Base-by-base conservation (phyloP, 1,140 invertebrate species). In the Tigriopus japonicus region DNA sequence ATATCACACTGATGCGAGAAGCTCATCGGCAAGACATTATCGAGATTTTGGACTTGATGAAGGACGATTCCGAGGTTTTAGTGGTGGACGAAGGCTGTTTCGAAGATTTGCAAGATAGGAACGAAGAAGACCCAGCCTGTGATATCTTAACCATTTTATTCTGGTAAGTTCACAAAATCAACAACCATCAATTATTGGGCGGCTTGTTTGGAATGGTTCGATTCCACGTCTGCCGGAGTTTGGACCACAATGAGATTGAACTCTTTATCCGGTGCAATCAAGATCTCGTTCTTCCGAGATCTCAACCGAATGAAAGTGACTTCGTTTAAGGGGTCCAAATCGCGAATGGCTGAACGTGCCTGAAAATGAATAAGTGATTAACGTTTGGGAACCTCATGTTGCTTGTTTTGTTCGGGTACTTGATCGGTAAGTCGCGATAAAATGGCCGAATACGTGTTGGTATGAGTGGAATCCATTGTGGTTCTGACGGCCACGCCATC, bases 401-500 rank as follows among this genome's bases (percentile, higher is more conserved):
- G 6, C 3, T 49, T 17, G 21, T 35, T 35, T 5, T n/a, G n/a
- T n/a, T n/a, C 2, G 10, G 6, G n/a, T 49, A 49, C 45, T 21
- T 49, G 45, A 49, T 49, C 45, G n/a, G 45, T 21, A 6, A 49
- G 45, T 10, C 45, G n/a, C n/a, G 45, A 15, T 17, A 49, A 21
- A 49, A 49, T 21, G n/a, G 45, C 45, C 6, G n/a, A 49, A 49
- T 49, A 49, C 12, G n/a, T 5, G 45, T 49, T 49, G n/a, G 45
- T 49, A 49, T 17, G n/a, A 5, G 45, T 49, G 45, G 45, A 17
- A 21, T 49, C 45, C 45, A 49, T 49, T 49, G 45, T 49, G 21
- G 45, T 49, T 49, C 45, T 49, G 5, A 49, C 45, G n/a, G 45
- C 45, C n/a, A 49, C 45, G n/a, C 45, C 45, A 49, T 49, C 45